A percentile compares a stretch with the other conserved stretches of the same genome.
These are phyloP conservation scores for Octopus bimaculoides DNA, from an alignment of 1,140 invertebrate species.

Conservation along the genomic window DNA sequence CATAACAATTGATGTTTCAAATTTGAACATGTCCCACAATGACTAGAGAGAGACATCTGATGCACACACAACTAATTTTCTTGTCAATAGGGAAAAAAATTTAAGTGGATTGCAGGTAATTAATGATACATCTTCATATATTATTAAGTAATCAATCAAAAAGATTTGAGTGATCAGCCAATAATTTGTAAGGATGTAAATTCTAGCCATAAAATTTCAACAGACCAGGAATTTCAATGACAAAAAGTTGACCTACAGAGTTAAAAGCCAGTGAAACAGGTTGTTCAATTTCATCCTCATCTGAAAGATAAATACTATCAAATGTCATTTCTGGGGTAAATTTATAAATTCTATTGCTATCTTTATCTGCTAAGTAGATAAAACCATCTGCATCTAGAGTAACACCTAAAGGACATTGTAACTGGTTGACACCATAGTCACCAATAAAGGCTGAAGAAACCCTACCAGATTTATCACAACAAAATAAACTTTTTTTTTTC, in stretches of 20 bases:
- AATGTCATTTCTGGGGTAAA: neutral
- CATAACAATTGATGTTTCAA: too few species aligned
- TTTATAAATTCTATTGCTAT: neutral
- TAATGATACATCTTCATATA: too few species aligned
- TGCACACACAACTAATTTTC: too few species aligned
- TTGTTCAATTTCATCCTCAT: neutral
- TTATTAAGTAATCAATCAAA: too few species aligned
- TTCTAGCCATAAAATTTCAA: neutral
- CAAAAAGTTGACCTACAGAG: neutral
- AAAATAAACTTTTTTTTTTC: constrained; percentile 7
- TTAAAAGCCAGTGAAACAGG: neutral
- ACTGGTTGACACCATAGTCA: neutral
- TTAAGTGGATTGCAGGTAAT: too few species aligned
- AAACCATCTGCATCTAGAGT: neutral
- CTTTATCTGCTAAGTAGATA: constrained; percentile 6
- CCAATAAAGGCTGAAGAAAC: neutral
- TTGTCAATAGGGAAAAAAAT: too few species aligned
- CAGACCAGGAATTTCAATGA: neutral
- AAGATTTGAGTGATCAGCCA: too few species aligned
- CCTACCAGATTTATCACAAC: neutral
- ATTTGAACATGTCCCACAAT: too few species aligned
- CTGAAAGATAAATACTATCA: neutral
- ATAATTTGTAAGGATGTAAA: neutral
- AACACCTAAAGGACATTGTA: neutral
- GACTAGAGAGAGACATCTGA: too few species aligned